Percentiles rank a stretch among this genome's conserved stretches.
Evolutionary conservation across 2,888 invertebrate genomes (phyloP).

Genomic region (Aphodius sticticus): DNA sequence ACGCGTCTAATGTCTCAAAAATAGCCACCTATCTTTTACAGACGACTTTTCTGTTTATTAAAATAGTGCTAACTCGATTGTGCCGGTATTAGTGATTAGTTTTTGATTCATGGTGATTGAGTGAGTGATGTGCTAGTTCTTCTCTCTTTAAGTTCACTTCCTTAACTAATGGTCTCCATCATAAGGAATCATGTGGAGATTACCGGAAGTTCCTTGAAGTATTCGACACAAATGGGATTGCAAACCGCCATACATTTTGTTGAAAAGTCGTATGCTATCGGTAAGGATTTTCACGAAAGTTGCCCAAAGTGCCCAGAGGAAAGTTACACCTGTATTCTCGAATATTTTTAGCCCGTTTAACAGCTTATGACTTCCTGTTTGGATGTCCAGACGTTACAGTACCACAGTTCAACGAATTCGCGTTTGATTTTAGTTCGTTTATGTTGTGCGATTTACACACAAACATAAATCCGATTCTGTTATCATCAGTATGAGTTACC

Average conservation of each 20-base stretch:
- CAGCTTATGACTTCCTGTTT: not conserved
- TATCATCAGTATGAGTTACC: not conserved
- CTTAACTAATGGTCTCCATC: slow-evolving; percentile 41
- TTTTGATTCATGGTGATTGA: not conserved
- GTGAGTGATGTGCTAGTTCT: not conserved
- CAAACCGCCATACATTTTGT: slow-evolving; percentile 60
- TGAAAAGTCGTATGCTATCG: slow-evolving; percentile 51
- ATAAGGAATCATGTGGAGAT: slow-evolving; percentile 52
- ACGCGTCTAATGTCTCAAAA: slow-evolving; percentile 13
- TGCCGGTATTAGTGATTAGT: not conserved
- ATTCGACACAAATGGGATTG: slow-evolving; percentile 60
- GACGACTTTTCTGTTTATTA: slow-evolving; percentile 7
- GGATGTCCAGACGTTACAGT: not conserved
- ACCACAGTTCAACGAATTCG: not conserved
- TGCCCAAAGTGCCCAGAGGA: slow-evolving; percentile 17
- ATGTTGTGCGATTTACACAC: not conserved
- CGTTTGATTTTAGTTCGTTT: not conserved
- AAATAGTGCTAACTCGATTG: not conserved
- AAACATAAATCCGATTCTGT: not conserved
- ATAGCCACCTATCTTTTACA: not conserved
- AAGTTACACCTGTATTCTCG: not conserved
- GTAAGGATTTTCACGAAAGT: slow-evolving; percentile 37
- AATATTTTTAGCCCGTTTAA: not conserved
- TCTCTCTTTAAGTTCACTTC: not conserved
- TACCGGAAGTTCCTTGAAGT: slow-evolving; percentile 42